These are phyloP conservation scores for Sycophaga agraensis DNA, from an alignment of 1,140 invertebrate genomes.

Conservation along the genomic window DNA sequence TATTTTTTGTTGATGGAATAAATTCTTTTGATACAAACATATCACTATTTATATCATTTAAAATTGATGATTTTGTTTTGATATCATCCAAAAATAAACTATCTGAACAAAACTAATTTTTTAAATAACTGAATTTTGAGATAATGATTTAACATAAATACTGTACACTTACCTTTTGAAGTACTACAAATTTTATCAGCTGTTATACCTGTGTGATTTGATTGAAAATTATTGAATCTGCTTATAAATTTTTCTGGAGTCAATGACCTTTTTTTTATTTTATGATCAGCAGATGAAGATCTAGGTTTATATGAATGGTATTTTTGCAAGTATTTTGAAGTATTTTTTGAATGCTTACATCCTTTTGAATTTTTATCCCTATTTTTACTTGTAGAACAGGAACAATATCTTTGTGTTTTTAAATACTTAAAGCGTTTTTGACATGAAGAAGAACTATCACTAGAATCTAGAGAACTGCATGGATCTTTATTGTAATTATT, in stretches of 20 bases:
- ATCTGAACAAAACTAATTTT: slow-evolving; percentile 37
- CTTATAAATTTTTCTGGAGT: slow-evolving; percentile 54
- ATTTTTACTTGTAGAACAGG: slow-evolving; percentile 49
- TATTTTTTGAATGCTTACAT: slow-evolving; percentile 45
- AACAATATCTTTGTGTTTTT: slow-evolving; percentile 45
- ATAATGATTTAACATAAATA: not conserved
- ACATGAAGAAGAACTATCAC: slow-evolving; percentile 46
- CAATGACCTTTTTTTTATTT: slow-evolving; percentile 45
- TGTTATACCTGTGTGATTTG: slow-evolving; percentile 40
- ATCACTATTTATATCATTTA: slow-evolving; percentile 55
- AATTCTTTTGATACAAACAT: slow-evolving; percentile 53
- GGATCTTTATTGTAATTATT: not conserved
- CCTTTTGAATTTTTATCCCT: slow-evolving; percentile 42
- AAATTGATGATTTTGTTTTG: slow-evolving; percentile 42
- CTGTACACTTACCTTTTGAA: slow-evolving; percentile 43
- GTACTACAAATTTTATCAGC: slow-evolving; percentile 39
- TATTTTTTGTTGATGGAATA: slow-evolving; percentile 41
- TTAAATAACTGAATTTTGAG: slow-evolving; percentile 12
- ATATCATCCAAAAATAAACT: slow-evolving; percentile 48
- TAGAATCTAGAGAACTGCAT: slow-evolving; percentile 49
- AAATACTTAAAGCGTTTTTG: slow-evolving; percentile 47
- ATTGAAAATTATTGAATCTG: slow-evolving; percentile 52
- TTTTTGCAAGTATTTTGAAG: slow-evolving; percentile 48
- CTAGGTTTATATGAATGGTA: slow-evolving; percentile 41
- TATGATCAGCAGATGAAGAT: slow-evolving; percentile 46